These are phyloP conservation scores for Pseudomyrmex pallidus DNA, from an alignment of 1,140 invertebrate genomes.

Conservation along the genomic window DNA sequence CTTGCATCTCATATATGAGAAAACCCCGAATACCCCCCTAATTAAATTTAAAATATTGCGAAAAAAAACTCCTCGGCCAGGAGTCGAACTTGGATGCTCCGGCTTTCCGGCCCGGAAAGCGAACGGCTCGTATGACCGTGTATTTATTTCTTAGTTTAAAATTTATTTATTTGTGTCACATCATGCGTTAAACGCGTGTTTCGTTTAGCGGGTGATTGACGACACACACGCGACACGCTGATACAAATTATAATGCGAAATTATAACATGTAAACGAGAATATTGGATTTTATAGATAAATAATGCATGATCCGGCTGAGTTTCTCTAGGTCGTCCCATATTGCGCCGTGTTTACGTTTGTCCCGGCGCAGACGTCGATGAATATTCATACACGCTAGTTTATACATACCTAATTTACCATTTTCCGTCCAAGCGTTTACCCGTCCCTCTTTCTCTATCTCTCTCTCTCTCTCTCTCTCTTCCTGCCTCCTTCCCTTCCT, in stretches of 20 bases:
- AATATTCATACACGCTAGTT: slow-evolving; percentile 56
- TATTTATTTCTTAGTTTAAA: too few species aligned
- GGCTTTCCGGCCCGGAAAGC: too few species aligned
- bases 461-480: too few species aligned
- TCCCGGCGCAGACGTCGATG: slow-evolving; percentile 51
- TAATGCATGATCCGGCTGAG: slow-evolving; percentile 53
- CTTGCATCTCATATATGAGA: too few species aligned
- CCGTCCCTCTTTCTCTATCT: slow-evolving; percentile 7
- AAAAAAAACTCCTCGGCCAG: too few species aligned
- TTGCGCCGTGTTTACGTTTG: slow-evolving; percentile 59
- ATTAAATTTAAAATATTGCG: too few species aligned
- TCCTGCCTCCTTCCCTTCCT: too few species aligned
- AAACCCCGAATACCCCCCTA: too few species aligned
- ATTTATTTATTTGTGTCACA: too few species aligned
- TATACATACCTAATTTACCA: slow-evolving; percentile 63
- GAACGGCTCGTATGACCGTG: too few species aligned
- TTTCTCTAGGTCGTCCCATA: slow-evolving; percentile 50
- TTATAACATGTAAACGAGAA: slow-evolving; percentile 53
- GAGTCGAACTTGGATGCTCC: too few species aligned
- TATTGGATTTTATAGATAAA: slow-evolving; percentile 60
- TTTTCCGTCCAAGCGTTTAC: slow-evolving; percentile 67
- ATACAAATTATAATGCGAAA: slow-evolving; percentile 53
- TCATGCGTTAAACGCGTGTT: slow-evolving; percentile 11
- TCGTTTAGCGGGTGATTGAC: slow-evolving; percentile 12
- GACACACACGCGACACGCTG: slow-evolving; percentile 1